phyloP scores from a whole-genome alignment of 2,797 vertebrate species.

The Sternarchorhynchus goeldii region DNA sequence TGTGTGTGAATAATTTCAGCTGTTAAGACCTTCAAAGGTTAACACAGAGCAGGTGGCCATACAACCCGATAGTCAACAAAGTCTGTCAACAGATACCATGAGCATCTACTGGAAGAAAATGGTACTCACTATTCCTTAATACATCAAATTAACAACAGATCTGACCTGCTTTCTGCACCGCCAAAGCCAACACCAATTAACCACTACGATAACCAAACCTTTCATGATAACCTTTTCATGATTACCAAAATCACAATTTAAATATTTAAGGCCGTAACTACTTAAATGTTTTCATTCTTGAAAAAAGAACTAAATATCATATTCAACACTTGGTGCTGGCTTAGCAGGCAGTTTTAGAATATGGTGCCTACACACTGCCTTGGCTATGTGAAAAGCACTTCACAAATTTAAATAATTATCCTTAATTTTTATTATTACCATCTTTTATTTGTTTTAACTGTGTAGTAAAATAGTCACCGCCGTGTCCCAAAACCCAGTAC shows the following conservation, averaged over 20 bases:
- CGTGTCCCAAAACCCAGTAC: neutral
- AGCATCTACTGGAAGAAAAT: neutral
- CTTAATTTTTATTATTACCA: no score
- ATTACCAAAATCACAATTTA: neutral
- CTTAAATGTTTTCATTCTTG: neutral
- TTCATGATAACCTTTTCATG: neutral
- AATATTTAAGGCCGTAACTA: neutral
- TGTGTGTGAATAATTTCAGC: neutral
- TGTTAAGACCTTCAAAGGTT: conserved; percentile 13
- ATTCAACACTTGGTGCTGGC: no score
- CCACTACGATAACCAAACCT: conserved; percentile 8
- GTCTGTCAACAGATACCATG: neutral
- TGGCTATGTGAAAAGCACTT: no score
- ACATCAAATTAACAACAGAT: conserved; percentile 5
- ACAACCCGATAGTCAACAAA: neutral
- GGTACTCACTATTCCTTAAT: neutral
- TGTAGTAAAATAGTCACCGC: neutral
- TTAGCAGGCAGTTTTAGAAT: no score
- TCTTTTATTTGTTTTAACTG: no score
- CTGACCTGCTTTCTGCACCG: neutral
- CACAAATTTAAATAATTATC: no score
- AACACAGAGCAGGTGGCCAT: conserved; percentile 19
- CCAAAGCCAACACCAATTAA: neutral
- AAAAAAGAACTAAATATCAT: no score
- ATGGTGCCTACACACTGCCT: no score